Evolutionary conservation across 2,888 invertebrate species (phyloP), one percentile per base, ranked within the genome.

Genomic region (Rhopalosiphum nymphaeae): DNA sequence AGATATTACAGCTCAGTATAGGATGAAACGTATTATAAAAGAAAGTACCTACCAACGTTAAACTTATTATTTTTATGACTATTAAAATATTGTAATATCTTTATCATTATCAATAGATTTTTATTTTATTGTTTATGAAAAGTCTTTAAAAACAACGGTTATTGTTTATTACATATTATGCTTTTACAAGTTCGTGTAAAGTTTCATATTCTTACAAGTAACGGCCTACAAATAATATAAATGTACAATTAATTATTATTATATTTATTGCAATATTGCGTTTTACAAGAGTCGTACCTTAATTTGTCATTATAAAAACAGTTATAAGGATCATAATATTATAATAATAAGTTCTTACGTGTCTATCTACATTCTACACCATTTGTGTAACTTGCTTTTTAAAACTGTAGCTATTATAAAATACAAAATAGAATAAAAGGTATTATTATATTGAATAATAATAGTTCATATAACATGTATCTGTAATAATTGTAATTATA

Each of bases 61-160:
- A 42, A 21, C 86, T 16, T 86, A 29, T 44, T 86, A 29, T 46
- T 86, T 29, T 46, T 29, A 86, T 46, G 29, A 13, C n/a, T 46
- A 29, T 36, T 29, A 29, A 26, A 25, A 85, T 42, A 86, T 46
- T 46, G 36, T 42, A 42, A 78, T 78, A 78, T 78, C 78, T 9
- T 21, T 21, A 78, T 36, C 25, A 88, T 89, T 89, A 44, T 57
- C 57, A n/a, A 46, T 49, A 36, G 11, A 67, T 78, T 90, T n/a
- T 36, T 67, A 57, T 90, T 67, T 90, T 36, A 90, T 90, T 90
- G 1, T 36, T 67, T 44, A 90, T 25, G 67, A 36, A 78, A 78
- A 49, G 90, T 78, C 67, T n/a, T 46, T n/a, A 46, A 57, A 10
- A 57, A 49, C 67, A 67, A 67, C 57, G 46, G 67, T 90, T 49